Evolutionary conservation across 2,797 vertebrate genomes (phyloP).

Genomic region (Onychomys arenicola): DNA sequence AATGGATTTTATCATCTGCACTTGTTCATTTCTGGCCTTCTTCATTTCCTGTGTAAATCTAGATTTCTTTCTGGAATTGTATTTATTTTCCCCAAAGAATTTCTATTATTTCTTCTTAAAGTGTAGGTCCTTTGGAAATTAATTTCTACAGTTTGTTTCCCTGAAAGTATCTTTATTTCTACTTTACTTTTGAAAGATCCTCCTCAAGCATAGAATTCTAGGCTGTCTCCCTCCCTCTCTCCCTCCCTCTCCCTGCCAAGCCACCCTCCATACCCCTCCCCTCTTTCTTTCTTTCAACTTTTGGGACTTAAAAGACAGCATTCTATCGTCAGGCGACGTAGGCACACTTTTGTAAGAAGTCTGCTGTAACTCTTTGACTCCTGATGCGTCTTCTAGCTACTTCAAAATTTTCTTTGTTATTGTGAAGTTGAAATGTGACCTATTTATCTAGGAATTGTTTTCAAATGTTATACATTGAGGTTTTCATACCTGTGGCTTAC

Average conservation of each 20-base stretch:
- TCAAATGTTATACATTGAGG: neutral
- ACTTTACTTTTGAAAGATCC: neutral
- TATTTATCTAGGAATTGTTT: neutral
- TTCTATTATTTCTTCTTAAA: conserved; percentile 8
- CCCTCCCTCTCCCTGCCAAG: neutral
- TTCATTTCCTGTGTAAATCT: neutral
- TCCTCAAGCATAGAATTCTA: neutral
- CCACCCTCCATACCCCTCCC: too few relatives aligned
- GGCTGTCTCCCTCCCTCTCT: neutral
- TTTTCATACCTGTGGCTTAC: neutral
- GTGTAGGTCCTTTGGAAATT: neutral
- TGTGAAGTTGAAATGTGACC: neutral
- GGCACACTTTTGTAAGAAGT: neutral
- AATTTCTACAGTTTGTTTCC: conserved; percentile 19
- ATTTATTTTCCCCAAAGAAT: neutral
- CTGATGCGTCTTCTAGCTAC: neutral
- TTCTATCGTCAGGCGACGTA: neutral
- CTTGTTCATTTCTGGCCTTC: neutral
- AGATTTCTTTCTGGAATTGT: neutral
- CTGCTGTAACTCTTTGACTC: neutral
- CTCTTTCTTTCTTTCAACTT: neutral
- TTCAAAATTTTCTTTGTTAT: neutral
- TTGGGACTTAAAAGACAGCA: neutral
- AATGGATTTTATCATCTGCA: neutral
- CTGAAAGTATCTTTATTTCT: neutral